Conservation (phyloP, 2,888 invertebrate genomes). For the Lithophane socia region DNA sequence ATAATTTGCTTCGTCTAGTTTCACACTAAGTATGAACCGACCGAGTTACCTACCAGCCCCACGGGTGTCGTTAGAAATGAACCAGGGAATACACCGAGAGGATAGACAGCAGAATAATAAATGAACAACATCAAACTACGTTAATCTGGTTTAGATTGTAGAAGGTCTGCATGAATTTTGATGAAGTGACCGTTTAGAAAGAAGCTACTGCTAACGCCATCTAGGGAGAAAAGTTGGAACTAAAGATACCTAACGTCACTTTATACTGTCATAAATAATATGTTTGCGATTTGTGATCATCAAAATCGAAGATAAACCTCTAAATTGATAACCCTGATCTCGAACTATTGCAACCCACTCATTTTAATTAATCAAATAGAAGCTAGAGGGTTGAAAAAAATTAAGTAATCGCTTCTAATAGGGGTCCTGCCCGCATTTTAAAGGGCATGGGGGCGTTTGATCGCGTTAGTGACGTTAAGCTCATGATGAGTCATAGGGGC, state of each 20-base stretch:
- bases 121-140: conserved; percentile 55
- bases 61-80: conserved; percentile 43
- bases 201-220: conserved; percentile 41
- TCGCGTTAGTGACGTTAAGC: conserved; percentile 46
- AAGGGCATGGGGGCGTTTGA: conserved; percentile 47
- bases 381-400: conserved; percentile 51
- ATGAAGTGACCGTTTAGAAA: background rate
- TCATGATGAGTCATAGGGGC: conserved; percentile 59
- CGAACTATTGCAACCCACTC: conserved; percentile 37
- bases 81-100: conserved; percentile 17
- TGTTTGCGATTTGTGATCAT: background rate
- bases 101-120: conserved; percentile 47
- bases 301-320: background rate
- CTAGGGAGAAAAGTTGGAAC: conserved; percentile 20
- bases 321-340: conserved; percentile 12
- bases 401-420: conserved; percentile 46
- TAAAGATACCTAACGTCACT: background rate
- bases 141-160: conserved; percentile 30
- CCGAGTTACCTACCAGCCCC: conserved; percentile 31
- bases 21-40: conserved; percentile 15
- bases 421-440: conserved; percentile 60
- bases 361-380: conserved; percentile 45
- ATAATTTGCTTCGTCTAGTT: conserved; percentile 5
- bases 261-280: background rate
- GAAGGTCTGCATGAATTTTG: conserved; percentile 27